Evolutionary conservation across 92 coral and sea anemone species (phyloP).

Genomic region (Siderastrea siderea): DNA sequence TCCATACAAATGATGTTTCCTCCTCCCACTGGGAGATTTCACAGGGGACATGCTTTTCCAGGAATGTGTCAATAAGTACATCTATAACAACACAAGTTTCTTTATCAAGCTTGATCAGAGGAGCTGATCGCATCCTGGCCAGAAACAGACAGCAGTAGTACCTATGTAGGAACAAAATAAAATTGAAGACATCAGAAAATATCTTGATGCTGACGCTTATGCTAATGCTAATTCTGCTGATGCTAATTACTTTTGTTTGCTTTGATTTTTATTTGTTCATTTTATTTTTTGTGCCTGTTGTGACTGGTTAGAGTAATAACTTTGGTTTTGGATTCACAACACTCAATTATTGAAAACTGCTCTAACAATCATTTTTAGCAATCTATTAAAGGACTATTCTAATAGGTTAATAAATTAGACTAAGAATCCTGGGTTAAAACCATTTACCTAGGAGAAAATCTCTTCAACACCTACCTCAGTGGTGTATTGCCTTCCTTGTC

Average conservation of each 20-base stretch:
- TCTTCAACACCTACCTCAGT: slow-evolving; percentile 46
- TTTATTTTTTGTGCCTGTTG: too few relatives aligned
- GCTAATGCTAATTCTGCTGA: too few relatives aligned
- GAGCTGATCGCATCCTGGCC: slow-evolving; percentile 81
- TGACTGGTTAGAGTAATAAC: too few relatives aligned
- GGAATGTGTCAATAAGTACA: slow-evolving; percentile 69
- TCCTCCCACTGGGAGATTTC: slow-evolving; percentile 72
- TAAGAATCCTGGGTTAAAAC: too few relatives aligned
- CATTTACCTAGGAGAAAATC: neutral
- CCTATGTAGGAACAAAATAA: slow-evolving; percentile 26
- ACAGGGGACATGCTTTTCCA: slow-evolving; percentile 50
- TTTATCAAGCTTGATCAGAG: slow-evolving; percentile 46
- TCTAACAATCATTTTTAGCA: too few relatives aligned
- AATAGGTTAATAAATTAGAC: neutral
- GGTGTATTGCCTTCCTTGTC: slow-evolving; percentile 61
- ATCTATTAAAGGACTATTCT: neutral
- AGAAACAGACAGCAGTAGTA: slow-evolving; percentile 82
- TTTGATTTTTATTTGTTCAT: too few relatives aligned
- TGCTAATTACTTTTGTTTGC: too few relatives aligned
- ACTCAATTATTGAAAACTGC: too few relatives aligned
- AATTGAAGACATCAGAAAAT: neutral
- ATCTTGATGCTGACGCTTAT: too few relatives aligned
- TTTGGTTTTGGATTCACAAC: too few relatives aligned
- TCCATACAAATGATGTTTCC: slow-evolving; percentile 83
- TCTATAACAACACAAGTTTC: slow-evolving; percentile 47